Base-by-base conservation (phyloP, 2,113 vertebrate genomes). In the Oncorhynchus mykiss region DNA sequence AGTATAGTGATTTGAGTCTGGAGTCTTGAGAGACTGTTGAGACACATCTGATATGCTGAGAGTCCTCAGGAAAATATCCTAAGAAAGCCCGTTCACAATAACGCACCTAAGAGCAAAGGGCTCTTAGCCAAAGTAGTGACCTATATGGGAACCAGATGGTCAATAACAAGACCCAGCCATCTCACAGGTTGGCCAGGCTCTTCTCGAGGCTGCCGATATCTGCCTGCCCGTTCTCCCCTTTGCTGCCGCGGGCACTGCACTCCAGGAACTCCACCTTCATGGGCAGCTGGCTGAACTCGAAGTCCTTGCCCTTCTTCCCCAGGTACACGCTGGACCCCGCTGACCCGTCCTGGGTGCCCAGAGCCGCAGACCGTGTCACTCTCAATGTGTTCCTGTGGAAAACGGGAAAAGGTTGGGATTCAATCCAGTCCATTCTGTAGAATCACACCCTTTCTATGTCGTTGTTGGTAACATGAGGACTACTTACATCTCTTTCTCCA, bases 401-500 rank as follows among this genome's bases (percentile, higher is more conserved):
- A 27, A 16, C 31, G 5, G 49, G 6, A 16, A 16, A 5, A 0
- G 4, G 20, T 54, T 54, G 2, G 0, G 11, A 11, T 18, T 45
- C 2, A 11, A 45, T 45, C 11, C 39, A 45, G 39, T 45, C 39
- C 39, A 45, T 45, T 45, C 39, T 45, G 39, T 45, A 45, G 39
- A 45, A 11, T 45, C 9, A 12, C 39, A 45, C 0, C 39, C 9
- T 45, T 45, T 45, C 39, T 45, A 45, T 45, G 39, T 45, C 9
- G 39, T 45, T 3, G 39, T 11, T 45, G 39, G 39, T 45, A 12
- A 45, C 8, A 45, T 9, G 39, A 45, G 9, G 39, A 45, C 9
- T 78, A 96, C 96, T 98, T 89, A 99, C 97, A 99, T 73, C 83
- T 99, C 97, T 83, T 97, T 98, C 87, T 99, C 97, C 91, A 99